Evolutionary conservation across 92 coral and sea anemone genomes (phyloP).

Genomic region (Nematostella vectensis): DNA sequence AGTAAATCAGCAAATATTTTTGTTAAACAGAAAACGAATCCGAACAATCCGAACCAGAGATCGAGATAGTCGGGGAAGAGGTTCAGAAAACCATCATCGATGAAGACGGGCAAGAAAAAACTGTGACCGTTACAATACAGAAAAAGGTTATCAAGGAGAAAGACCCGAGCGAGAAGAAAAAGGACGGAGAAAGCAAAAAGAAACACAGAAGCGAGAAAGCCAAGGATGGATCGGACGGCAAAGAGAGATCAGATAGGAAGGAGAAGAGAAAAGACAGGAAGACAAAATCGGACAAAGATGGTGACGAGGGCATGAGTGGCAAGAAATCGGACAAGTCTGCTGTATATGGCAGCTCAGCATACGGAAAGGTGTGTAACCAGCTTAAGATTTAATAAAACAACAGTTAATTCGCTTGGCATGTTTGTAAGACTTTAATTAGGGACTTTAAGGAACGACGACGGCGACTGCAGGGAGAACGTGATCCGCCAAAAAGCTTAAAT

Average conservation of each 20-base stretch:
- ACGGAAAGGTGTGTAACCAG: background rate
- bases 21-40: slow-evolving; percentile 31
- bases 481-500: too few species aligned
- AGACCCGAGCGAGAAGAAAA: slow-evolving; percentile 49
- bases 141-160: slow-evolving; percentile 43
- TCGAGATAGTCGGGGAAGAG: slow-evolving; percentile 63
- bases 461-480: too few species aligned
- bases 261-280: slow-evolving; percentile 36
- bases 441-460: too few species aligned
- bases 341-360: slow-evolving; percentile 24
- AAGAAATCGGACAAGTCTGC: slow-evolving; percentile 35
- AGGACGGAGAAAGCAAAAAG: slow-evolving; percentile 43
- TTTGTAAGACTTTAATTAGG: too few species aligned
- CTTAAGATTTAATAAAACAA: too few species aligned
- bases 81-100: slow-evolving; percentile 59
- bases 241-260: slow-evolving; percentile 45
- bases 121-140: slow-evolving; percentile 61
- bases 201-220: slow-evolving; percentile 47
- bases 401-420: too few species aligned
- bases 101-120: slow-evolving; percentile 70
- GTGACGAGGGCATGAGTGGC: slow-evolving; percentile 39
- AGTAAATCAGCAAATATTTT: too few species aligned
- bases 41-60: slow-evolving; percentile 48
- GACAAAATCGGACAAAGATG: slow-evolving; percentile 36
- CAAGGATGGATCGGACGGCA: slow-evolving; percentile 28